Evolutionary conservation across 1,140 invertebrate genomes (phyloP).

Genomic region (Propsilocerus akamusi): DNA sequence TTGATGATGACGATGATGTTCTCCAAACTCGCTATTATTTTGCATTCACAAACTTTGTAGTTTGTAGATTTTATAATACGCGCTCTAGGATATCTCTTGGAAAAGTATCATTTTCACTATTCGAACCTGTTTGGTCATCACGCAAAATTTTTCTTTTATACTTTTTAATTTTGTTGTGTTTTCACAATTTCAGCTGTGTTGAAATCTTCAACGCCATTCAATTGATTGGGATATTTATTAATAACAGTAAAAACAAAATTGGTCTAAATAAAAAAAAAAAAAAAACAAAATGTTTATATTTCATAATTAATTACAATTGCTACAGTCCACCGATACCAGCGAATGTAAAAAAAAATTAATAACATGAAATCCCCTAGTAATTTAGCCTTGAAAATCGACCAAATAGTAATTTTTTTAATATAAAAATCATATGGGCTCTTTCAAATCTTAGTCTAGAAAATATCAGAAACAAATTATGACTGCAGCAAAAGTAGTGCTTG

Average conservation of each 20-base stretch:
- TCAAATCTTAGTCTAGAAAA: background rate
- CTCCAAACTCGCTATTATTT: too few relatives aligned
- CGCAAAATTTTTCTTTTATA: background rate
- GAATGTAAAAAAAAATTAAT: too few relatives aligned
- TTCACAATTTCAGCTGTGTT: background rate
- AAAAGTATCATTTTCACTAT: background rate
- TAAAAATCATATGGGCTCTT: conserved; percentile 1
- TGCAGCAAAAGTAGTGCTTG: background rate
- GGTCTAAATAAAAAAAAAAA: too few relatives aligned
- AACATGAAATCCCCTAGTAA: background rate
- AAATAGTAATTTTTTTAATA: too few relatives aligned
- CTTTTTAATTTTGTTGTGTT: background rate
- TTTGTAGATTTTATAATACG: too few relatives aligned
- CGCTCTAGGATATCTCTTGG: background rate
- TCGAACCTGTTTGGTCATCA: background rate
- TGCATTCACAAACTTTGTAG: too few relatives aligned
- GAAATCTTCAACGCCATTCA: background rate
- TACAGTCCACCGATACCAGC: background rate
- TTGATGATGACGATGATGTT: too few relatives aligned
- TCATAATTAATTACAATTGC: conserved; percentile 2
- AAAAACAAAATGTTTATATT: conserved; percentile 1
- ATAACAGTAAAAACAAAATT: too few relatives aligned
- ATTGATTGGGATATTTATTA: too few relatives aligned
- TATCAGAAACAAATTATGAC: too few relatives aligned
- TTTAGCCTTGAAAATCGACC: background rate